Evolutionary conservation across 2,888 invertebrate genomes (phyloP), one percentile per base, ranked within the genome.

Genomic region (Drosophila kokeensis): DNA sequence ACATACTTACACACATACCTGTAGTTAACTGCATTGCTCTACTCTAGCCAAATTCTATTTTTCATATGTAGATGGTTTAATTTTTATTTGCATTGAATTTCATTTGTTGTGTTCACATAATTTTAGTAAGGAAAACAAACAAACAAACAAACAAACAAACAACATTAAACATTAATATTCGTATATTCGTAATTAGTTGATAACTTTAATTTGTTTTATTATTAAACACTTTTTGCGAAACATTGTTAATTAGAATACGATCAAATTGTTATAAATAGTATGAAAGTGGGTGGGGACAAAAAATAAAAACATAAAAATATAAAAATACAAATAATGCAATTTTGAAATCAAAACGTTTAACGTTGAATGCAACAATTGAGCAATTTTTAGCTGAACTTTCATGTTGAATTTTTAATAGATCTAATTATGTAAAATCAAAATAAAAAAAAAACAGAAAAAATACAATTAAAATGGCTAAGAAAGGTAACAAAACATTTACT

Each of bases 381-480:
- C 82, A 84, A 82, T 79, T 85, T 84, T 82, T 84, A 85, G 87
- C 84, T 76, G 73, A 83, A 83, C 70, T 82, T 85, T 84, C 76
- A 76, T 81, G 87, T 85, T 85, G 72, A 76, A 85, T 76, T 85
- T 79, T 82, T 85, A 84, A 87, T 84, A 87, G 73, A 75, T 68
- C 30, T 68, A 80, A 80, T 60, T 69, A 84, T 66, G 63, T 58
- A 69, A 71, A 76, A 64, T 40, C 27, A 54, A 64, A 54, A 15
- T n/a, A 68, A 68, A 78, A 70, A 45, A 29, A 30, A 64, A 73
- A 79, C 69, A 73, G 63, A 70, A 72, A 61, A 57, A 60, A 59
- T 71, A 80, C 75, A 78, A 38, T 24, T 24, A 53, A 34, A 53
- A 45, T 82, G 79, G 77, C 58, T 71, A 79, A 79, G 65, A 70